Percentiles rank a stretch among this genome's conserved stretches.
Evolutionary conservation across 2,113 vertebrate genomes (phyloP).

Genomic region (Pomatorhinus ruficollis): DNA sequence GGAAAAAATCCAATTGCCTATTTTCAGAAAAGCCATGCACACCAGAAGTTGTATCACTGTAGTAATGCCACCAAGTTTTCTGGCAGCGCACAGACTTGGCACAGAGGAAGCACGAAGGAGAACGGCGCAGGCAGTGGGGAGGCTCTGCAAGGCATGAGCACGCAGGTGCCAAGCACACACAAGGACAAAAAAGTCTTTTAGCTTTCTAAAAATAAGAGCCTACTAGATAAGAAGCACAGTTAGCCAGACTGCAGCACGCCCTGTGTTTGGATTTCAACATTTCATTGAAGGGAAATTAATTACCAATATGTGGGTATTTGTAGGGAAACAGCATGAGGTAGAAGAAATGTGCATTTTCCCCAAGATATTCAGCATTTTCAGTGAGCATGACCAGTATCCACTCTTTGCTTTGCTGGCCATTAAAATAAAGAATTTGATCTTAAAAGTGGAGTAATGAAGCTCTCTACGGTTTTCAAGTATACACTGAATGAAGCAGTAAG

Average conservation of each 20-base stretch:
- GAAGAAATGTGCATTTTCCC: not conserved
- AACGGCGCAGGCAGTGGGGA: fast-evolving
- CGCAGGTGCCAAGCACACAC: not conserved
- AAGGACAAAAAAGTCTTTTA: not conserved
- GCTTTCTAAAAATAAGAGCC: constrained; percentile 7
- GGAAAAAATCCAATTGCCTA: not conserved
- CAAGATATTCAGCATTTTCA: not conserved
- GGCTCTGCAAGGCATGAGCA: not conserved
- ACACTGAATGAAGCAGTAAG: not conserved
- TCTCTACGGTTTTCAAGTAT: not conserved
- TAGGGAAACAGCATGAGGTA: not conserved
- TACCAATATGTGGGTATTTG: not conserved
- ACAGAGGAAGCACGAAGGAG: fast-evolving
- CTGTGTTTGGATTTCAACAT: not conserved
- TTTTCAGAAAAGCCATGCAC: not conserved
- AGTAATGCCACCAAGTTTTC: not conserved
- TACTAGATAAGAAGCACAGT: not conserved
- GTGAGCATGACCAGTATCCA: not conserved
- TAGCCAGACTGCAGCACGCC: not conserved
- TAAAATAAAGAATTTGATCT: not conserved
- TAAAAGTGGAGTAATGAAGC: not conserved
- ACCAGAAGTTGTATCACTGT: fast-evolving
- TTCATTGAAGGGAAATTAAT: not conserved
- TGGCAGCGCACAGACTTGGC: not conserved
- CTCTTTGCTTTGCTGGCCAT: not conserved